Conservation (phyloP, 2,797 vertebrate genomes). For the Fundulus diaphanus region DNA sequence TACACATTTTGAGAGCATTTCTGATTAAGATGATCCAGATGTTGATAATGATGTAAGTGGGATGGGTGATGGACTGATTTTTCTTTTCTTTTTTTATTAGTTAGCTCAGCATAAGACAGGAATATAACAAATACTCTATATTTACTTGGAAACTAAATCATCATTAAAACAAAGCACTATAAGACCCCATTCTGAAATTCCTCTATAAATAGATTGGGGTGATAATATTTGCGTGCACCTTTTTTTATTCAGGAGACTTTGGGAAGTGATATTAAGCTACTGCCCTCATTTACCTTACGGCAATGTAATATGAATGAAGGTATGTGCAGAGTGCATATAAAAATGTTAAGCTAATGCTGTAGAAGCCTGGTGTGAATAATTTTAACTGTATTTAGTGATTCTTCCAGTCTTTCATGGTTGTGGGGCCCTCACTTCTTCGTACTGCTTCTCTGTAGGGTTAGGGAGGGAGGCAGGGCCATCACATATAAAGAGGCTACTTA, state of each 20-base stretch:
- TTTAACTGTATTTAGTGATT: slow-evolving; percentile 11
- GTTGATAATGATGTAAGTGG: slow-evolving; percentile 24
- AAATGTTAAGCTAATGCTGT: background rate
- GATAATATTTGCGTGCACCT: slow-evolving; percentile 1
- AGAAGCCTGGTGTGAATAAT: slow-evolving; percentile 3
- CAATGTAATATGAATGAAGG: background rate
- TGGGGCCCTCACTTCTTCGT: slow-evolving; percentile 9
- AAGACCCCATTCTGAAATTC: background rate
- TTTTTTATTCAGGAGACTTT: background rate
- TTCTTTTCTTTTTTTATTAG: background rate
- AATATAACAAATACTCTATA: background rate
- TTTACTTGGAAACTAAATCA: slow-evolving; percentile 9
- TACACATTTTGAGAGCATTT: slow-evolving; percentile 1
- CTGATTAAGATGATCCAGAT: slow-evolving; percentile 12
- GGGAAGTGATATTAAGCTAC: slow-evolving; percentile 10
- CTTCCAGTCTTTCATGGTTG: background rate
- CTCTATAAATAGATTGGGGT: background rate
- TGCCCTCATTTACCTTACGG: slow-evolving; percentile 21
- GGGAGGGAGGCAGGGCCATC: background rate
- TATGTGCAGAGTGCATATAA: background rate
- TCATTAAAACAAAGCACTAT: slow-evolving; percentile 9
- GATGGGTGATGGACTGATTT: background rate
- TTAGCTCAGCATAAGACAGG: slow-evolving; percentile 5
- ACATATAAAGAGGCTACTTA: background rate
- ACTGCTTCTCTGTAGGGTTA: background rate